A percentile compares a stretch with the other conserved stretches of the same genome.
phyloP scores from a whole-genome alignment of 2,797 vertebrate species.

The Premnoplex brunnescens region DNA sequence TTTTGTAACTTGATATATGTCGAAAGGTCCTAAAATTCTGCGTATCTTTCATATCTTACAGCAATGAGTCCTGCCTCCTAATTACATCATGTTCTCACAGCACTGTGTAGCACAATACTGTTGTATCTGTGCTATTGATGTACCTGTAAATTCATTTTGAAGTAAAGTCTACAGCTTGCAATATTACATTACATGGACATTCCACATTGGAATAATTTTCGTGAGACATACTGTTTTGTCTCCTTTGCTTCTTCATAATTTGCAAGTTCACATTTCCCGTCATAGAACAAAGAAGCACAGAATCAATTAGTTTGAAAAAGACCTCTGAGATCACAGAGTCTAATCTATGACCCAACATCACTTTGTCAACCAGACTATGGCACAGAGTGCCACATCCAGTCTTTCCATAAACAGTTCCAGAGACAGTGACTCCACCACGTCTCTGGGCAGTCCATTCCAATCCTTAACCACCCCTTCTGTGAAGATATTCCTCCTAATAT shows the following conservation, averaged over 20 bases:
- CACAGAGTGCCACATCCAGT: neutral
- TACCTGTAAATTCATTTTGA: neutral
- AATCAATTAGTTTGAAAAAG: neutral
- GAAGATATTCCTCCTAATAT: neutral
- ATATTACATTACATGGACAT: neutral
- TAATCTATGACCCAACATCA: neutral
- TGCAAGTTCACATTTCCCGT: neutral
- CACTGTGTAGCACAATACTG: neutral
- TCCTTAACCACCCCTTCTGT: neutral
- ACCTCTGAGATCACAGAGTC: neutral
- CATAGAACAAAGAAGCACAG: neutral
- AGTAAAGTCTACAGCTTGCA: neutral
- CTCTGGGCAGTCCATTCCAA: neutral
- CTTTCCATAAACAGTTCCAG: neutral
- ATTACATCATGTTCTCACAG: neutral
- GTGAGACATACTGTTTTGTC: neutral
- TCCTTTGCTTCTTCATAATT: neutral
- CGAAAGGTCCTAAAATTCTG: neutral
- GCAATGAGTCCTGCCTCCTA: neutral
- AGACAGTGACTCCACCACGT: neutral
- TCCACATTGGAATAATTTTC: neutral
- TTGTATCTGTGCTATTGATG: neutral
- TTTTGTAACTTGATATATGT: neutral
- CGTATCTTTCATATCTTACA: accelerated
- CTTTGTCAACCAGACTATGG: neutral